Base-by-base conservation (phyloP, 2,113 vertebrate genomes). In the Solea solea region DNA sequence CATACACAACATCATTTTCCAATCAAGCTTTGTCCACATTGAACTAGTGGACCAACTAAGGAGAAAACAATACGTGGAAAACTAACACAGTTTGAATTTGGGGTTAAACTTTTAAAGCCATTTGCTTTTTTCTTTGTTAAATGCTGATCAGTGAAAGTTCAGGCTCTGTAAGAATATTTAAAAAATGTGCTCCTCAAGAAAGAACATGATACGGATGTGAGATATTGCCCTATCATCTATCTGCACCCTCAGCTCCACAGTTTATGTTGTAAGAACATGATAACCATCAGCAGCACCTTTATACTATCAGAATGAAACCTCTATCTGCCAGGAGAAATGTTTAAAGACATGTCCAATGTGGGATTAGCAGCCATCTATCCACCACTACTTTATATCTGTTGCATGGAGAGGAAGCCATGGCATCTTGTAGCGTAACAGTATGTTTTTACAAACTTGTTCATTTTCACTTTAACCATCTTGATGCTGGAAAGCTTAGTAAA, bases 321-420 rank as follows among this genome's bases (percentile, higher is more conserved):
- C 16, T 25, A 51, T 41, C 14, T 65, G 21, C 11, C 8, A 27
- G 67, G 45, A 67, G 40, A 83, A 41, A 54, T 68, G 48, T 71
- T 72, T 56, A 15, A 42, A 68, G 54, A 51, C 28, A 55, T 63
- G 10, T 48, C 45, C 39, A 66, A 56, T 81, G 82, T 59, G 63
- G 82, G 80, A 78, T 42, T 52, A 58, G 61, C 58, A 50, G 60
- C 46, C 67, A 56, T 73, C 61, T 73, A 8, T 46, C 45, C 13
- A 69, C 14, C 40, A 12, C 58, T 44, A 9, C 27, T 41, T 14
- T 51, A 44, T 34, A 46, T 57, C 69, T 77, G 59, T 78, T 48
- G 25, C 56, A 66, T 64, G 53, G 80, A 64, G 52, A 78, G 73
- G 76, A 82, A 79, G 62, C 45, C 51, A 64, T 4, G 12, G 50